These are phyloP conservation scores for Columba livia DNA, from an alignment of 2,113 vertebrate species.

Conservation along the genomic window DNA sequence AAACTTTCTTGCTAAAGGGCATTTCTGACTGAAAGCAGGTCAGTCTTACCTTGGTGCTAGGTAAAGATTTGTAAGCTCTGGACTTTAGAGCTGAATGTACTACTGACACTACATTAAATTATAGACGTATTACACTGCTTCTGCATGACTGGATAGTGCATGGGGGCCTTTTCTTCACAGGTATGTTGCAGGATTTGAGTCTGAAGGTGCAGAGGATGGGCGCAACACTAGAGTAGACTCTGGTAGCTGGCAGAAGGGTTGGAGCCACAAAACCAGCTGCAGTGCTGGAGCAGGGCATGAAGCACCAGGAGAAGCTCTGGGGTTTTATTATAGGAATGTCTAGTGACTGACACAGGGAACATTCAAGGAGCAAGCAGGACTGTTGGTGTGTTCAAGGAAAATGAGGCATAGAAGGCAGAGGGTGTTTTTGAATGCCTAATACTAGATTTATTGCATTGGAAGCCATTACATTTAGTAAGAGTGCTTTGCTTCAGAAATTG, in stretches of 20 bases:
- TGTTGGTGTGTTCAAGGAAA: background rate
- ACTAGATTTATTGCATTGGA: too few relatives aligned
- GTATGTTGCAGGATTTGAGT: background rate
- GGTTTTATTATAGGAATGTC: background rate
- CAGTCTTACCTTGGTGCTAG: background rate
- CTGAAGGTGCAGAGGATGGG: background rate
- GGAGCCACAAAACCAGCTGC: background rate
- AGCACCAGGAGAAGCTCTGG: background rate
- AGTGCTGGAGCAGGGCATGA: background rate
- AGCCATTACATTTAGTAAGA: too few relatives aligned
- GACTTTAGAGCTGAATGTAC: too few relatives aligned
- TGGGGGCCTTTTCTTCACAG: too few relatives aligned
- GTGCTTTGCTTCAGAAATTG: too few relatives aligned
- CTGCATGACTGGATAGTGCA: too few relatives aligned
- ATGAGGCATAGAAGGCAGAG: too few relatives aligned
- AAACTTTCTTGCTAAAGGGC: background rate
- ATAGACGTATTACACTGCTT: too few relatives aligned
- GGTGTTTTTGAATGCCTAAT: too few relatives aligned
- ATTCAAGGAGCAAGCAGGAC: background rate
- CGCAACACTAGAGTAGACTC: background rate
- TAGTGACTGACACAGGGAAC: background rate
- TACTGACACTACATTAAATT: too few relatives aligned
- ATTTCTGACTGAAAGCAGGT: background rate
- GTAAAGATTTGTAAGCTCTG: too few relatives aligned
- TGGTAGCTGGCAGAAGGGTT: background rate